A percentile compares a stretch with the other conserved stretches of the same genome.
Conservation (phyloP, 35 echinoderm and acorn worm species). For the Ophioderma brevispina region DNA sequence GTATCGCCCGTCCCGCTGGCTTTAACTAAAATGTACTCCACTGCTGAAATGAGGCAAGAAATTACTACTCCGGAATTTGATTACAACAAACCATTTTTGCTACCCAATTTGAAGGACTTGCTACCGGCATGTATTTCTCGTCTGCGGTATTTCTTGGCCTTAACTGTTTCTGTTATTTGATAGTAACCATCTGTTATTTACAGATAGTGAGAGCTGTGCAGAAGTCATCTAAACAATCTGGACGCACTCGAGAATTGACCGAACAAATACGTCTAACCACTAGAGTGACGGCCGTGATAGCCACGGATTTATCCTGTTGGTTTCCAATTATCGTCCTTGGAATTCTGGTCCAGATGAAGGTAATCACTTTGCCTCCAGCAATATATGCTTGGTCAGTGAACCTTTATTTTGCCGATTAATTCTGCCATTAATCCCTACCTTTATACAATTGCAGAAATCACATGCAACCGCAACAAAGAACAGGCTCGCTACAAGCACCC, state of each 20-base stretch:
- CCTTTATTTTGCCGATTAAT: not conserved
- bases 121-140: not conserved
- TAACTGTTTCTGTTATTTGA: not conserved
- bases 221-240: not conserved
- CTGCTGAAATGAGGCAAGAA: not conserved
- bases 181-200: not conserved
- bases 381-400: not conserved
- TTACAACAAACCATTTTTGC: not conserved
- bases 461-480: too few species aligned
- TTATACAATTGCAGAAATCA: not conserved
- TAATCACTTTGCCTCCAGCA: not conserved
- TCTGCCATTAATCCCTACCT: not conserved
- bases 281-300: not conserved
- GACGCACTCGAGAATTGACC: not conserved
- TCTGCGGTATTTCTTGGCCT: not conserved
- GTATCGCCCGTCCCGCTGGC: not conserved
- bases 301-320: not conserved
- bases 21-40: not conserved
- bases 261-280: not conserved
- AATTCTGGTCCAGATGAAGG: not conserved
- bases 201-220: not conserved
- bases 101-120: not conserved
- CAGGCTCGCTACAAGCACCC: too few species aligned
- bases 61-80: too few species aligned
- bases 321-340: not conserved